These are phyloP conservation scores for Lophius piscatorius DNA, from an alignment of 2,113 vertebrate species.

Conservation along the genomic window DNA sequence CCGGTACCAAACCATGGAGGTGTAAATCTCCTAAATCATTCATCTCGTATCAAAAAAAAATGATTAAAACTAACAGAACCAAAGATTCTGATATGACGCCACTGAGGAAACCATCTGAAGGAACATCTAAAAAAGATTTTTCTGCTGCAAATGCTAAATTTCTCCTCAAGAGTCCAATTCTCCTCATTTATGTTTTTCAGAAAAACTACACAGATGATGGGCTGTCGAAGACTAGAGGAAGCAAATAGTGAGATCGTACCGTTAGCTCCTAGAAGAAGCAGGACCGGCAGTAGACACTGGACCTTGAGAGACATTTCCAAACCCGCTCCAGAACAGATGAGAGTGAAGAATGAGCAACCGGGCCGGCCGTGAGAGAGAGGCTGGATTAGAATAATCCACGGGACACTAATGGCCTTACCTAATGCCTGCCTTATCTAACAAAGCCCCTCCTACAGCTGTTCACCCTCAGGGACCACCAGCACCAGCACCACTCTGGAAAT, in stretches of 20 bases:
- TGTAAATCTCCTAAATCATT: slow-evolving; percentile 25
- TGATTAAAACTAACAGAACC: too few species aligned
- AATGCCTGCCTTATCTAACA: slow-evolving; percentile 72
- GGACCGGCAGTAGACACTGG: slow-evolving; percentile 77
- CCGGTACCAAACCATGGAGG: slow-evolving; percentile 26
- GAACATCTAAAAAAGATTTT: too few species aligned
- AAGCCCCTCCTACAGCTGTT: slow-evolving; percentile 75
- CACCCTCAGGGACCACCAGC: slow-evolving; percentile 18
- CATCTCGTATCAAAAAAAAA: too few species aligned
- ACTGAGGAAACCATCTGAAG: too few species aligned
- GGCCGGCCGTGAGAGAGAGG: slow-evolving; percentile 49
- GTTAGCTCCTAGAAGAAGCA: slow-evolving; percentile 87
- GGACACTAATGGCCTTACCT: slow-evolving; percentile 73
- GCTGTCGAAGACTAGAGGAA: too few species aligned
- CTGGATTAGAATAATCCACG: slow-evolving; percentile 81
- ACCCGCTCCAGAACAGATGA: slow-evolving; percentile 43
- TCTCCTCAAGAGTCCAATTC: too few species aligned
- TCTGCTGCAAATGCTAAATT: too few species aligned
- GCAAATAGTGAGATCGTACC: slow-evolving; percentile 77
- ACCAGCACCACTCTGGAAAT: slow-evolving; percentile 21
- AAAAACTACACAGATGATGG: too few species aligned
- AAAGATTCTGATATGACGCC: too few species aligned
- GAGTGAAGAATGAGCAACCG: slow-evolving; percentile 50
- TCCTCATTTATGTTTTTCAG: too few species aligned
- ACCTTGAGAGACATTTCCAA: slow-evolving; percentile 80